These are phyloP conservation scores for Shargacucullia verbasci DNA, from an alignment of 2,888 invertebrate species.

Conservation along the genomic window DNA sequence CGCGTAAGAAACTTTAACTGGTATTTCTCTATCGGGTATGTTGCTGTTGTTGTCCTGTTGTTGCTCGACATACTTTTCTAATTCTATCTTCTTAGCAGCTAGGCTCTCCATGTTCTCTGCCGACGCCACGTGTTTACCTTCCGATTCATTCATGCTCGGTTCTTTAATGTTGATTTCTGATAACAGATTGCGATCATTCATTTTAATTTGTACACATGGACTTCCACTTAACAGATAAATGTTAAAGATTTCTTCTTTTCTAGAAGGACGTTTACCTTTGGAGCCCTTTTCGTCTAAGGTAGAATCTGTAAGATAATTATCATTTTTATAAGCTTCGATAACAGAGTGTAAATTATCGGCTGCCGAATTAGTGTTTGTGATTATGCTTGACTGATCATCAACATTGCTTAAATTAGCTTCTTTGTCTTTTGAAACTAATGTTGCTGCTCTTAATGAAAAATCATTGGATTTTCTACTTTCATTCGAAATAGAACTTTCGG, in stretches of 20 bases:
- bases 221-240: constrained; percentile 66
- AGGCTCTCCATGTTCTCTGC: constrained; percentile 74
- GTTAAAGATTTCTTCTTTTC: constrained; percentile 69
- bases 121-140: constrained; percentile 67
- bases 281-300: constrained; percentile 61
- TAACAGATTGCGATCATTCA: constrained; percentile 70
- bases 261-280: constrained; percentile 36
- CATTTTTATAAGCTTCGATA: constrained; percentile 73
- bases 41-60: constrained; percentile 44
- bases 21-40: constrained; percentile 73
- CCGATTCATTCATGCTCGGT: constrained; percentile 28
- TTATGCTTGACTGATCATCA: constrained; percentile 29
- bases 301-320: constrained; percentile 72
- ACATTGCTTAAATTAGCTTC: constrained; percentile 28
- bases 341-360: constrained; percentile 39
- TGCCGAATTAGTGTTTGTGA: constrained; percentile 19
- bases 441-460: background rate
- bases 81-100: constrained; percentile 69
- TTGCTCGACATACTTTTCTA: constrained; percentile 63
- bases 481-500: constrained; percentile 62
- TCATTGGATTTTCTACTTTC: constrained; percentile 41
- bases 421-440: constrained; percentile 26
- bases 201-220: constrained; percentile 70
- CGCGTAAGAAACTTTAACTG: constrained; percentile 75
- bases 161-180: constrained; percentile 79